Evolutionary conservation across 1,140 invertebrate genomes (phyloP).

Genomic region (Geopemphigus sp.): DNA sequence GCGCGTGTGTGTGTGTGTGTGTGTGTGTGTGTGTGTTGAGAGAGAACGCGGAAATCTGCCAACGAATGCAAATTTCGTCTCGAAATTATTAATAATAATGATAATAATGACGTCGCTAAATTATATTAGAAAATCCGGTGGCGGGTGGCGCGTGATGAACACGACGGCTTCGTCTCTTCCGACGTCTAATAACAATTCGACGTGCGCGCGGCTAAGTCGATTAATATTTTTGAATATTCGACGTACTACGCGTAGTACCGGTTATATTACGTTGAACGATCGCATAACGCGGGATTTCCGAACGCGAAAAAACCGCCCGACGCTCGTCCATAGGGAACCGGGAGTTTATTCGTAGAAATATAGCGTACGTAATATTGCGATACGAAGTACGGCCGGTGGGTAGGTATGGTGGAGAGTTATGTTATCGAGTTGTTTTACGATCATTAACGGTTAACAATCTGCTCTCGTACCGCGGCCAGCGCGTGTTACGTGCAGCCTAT

Average conservation of each 20-base stretch:
- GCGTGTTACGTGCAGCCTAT: slow-evolving; percentile 10
- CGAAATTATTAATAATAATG: slow-evolving; percentile 45
- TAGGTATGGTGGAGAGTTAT: not conserved
- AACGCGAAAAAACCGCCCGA: not conserved
- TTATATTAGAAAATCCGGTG: slow-evolving; percentile 15
- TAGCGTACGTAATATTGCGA: not conserved
- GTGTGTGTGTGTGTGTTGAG: too few relatives aligned
- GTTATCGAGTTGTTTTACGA: slow-evolving; percentile 42
- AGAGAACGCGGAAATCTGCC: not conserved
- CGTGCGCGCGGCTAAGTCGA: not conserved
- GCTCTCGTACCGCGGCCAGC: not conserved
- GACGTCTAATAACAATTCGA: slow-evolving; percentile 3
- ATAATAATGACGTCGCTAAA: slow-evolving; percentile 27
- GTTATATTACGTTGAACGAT: not conserved
- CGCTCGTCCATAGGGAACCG: not conserved
- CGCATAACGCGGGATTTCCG: not conserved
- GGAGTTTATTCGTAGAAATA: not conserved
- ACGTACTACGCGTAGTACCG: not conserved
- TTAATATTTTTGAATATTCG: slow-evolving; percentile 9
- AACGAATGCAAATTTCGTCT: slow-evolving; percentile 46
- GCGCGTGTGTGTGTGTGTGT: too few relatives aligned
- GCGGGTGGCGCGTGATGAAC: not conserved
- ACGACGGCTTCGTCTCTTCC: not conserved
- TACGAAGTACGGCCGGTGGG: not conserved
- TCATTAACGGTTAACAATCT: slow-evolving; percentile 41